Conservation (phyloP, 2,113 vertebrate genomes). For the Dipodomys ordii region DNA sequence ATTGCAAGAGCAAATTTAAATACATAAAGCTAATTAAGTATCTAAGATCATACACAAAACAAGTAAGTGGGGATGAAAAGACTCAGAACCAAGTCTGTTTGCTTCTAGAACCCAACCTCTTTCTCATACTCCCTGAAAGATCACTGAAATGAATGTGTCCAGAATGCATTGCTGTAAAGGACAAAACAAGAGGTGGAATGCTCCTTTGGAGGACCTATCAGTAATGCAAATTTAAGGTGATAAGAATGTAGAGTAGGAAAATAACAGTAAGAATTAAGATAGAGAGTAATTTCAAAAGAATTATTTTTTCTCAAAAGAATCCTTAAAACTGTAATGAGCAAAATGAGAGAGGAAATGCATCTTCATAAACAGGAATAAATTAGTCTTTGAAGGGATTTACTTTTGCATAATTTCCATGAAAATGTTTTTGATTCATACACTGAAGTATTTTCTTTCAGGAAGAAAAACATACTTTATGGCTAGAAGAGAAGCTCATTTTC, state of each 20-base stretch:
- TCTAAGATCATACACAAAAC: not conserved
- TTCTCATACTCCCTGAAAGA: not conserved
- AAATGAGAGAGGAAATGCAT: constrained; percentile 68
- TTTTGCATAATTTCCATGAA: constrained; percentile 58
- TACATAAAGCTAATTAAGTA: not conserved
- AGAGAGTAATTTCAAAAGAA: constrained; percentile 48
- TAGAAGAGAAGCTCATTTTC: constrained; percentile 1
- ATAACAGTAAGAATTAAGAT: not conserved
- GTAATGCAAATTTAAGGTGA: constrained; percentile 46
- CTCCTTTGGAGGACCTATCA: not conserved
- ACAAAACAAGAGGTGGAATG: not conserved
- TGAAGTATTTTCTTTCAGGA: constrained; percentile 55
- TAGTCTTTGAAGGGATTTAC: not conserved
- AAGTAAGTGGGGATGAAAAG: not conserved
- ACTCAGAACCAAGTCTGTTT: not conserved
- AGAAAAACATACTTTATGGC: constrained; percentile 29
- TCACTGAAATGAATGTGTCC: not conserved
- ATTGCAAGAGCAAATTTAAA: not conserved
- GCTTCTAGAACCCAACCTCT: not conserved
- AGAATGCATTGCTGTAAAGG: not conserved
- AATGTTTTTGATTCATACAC: constrained; percentile 17
- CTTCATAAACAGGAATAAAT: constrained; percentile 50
- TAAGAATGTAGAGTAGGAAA: not conserved
- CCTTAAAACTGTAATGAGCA: constrained; percentile 53
- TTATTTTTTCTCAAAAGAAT: constrained; percentile 32